Conservation (phyloP, 2,797 vertebrate genomes). For the Kryptopterus vitreolus region DNA sequence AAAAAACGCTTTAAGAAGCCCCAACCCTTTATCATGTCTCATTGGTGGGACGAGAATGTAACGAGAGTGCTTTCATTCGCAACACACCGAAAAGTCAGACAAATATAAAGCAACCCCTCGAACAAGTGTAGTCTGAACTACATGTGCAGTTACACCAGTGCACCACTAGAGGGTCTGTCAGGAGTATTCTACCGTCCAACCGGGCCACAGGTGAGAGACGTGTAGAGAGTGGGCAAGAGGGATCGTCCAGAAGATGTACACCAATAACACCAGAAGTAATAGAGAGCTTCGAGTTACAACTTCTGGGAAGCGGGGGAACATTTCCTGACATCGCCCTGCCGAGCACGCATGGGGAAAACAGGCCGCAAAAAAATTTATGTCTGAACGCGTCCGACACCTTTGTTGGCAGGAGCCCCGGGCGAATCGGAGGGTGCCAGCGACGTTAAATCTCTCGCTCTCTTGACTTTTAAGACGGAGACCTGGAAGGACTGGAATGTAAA, state of each 20-base stretch:
- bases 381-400: slow-evolving; percentile 33
- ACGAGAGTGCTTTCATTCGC: neutral
- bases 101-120: neutral
- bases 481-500: slow-evolving; percentile 42
- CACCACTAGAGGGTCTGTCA: slow-evolving; percentile 73
- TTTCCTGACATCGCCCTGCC: slow-evolving; percentile 2
- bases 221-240: slow-evolving; percentile 27
- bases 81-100: neutral
- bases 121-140: neutral
- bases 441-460: slow-evolving; percentile 49
- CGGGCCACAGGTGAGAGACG: slow-evolving; percentile 46
- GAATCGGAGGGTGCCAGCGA: slow-evolving; percentile 45
- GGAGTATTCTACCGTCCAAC: slow-evolving; percentile 42
- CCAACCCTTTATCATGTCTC: neutral
- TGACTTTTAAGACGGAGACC: slow-evolving; percentile 47
- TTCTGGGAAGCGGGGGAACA: slow-evolving; percentile 4
- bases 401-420: slow-evolving; percentile 35
- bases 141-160: slow-evolving; percentile 52
- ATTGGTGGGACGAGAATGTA: neutral
- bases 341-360: slow-evolving; percentile 32
- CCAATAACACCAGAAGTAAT: slow-evolving; percentile 10
- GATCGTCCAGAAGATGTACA: slow-evolving; percentile 4
- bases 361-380: slow-evolving; percentile 36
- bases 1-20: neutral
- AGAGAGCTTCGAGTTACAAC: neutral